Base-by-base conservation (phyloP, 2,797 vertebrate genomes). In the Melopsittacus undulatus region DNA sequence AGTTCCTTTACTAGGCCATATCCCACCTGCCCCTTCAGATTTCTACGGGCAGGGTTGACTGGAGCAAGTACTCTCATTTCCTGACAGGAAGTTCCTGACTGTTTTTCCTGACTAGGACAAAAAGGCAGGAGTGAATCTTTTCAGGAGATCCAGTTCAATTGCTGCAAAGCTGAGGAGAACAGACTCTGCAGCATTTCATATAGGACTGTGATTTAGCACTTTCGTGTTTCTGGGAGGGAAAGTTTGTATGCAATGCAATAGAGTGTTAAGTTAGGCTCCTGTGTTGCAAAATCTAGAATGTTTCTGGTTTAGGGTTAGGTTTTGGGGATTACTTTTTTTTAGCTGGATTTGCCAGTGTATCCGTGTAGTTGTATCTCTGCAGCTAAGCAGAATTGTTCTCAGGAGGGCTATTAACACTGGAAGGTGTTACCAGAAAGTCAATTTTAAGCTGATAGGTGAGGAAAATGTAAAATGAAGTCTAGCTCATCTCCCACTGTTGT, bases 21-120 rank as follows among this genome's bases (percentile, higher is more conserved):
- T n/a, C 79, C 15, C n/a, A 30, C 75, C 40, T 79, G 62, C 42
- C 62, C 32, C 72, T 64, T 72, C 49, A 69, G 66, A 66, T 91
- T 80, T 66, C 76, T 62, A 7, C 42, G 8, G 32, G 48, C 70
- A 66, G 23, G 42, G 46, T 34, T 89, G 83, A 73, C 49, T 43
- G 59, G 62, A 95, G 49, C 59, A 86, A 94, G 70, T 24, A 34
- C 18, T 86, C 72, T 74, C 36, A 69, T 89, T 93, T 96, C 93
- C 95, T 89, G 78, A 77, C n/a, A 80, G 96, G 93, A 96, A 96
- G 89, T 90, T 92, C 92, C 75, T 66, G 29, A 29, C 61, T 56
- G 0, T 64, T 80, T 61, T 52, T 93, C 63, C 74, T 70, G 69
- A 75, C 26, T 11, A 14, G 70, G 51, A 83, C 24, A 21, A 68